Base-by-base conservation (phyloP, 1,140 invertebrate genomes). In the Heliconius melpomene region DNA sequence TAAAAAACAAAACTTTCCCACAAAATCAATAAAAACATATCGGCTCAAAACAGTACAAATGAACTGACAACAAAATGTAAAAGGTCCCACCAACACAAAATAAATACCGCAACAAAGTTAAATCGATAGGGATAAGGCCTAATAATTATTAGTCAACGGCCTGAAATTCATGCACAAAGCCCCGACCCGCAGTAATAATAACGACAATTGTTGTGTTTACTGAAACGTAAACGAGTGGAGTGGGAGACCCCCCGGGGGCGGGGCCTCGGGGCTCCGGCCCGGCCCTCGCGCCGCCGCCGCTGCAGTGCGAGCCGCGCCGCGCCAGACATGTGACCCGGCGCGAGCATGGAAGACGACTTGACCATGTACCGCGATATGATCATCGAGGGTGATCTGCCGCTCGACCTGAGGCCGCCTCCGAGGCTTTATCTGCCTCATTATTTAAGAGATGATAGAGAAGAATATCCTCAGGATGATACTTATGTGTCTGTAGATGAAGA, bases 121-220 rank as follows among this genome's bases (percentile, higher is more conserved):
- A 94, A 93, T 94, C 90, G 90, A 94, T 93, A 89, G 88, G 83
- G 85, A 85, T 36, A 36, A 36, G 32, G 89, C 87, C 87, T 94
- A 93, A 92, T 93, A 93, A 93, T 94, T 90, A 94, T 94, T 92
- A 94, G 91, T 92, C 90, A 88, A 88, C 91, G 93, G 92, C 90
- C 93, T 93, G 93, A 94, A 93, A 93, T 94, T 93, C 93, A 93
- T 90, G 92, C 91, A 93, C 92, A 93, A 94, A 94, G 91, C 90
- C 88, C 89, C 90, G 91, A 91, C 88, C 93, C 93, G 88, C 92
- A 92, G 89, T 90, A 94, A 94, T 94, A 94, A 93, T 94, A 94
- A 93, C 91, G 92, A 93, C 92, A 93, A 94, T 92, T 94, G 93
- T 94, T 94, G 91, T 94, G 93, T 94, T 94, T 93, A 94, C 88